Conservation (phyloP, 2,797 vertebrate genomes). For the Etheostoma perlongum region DNA sequence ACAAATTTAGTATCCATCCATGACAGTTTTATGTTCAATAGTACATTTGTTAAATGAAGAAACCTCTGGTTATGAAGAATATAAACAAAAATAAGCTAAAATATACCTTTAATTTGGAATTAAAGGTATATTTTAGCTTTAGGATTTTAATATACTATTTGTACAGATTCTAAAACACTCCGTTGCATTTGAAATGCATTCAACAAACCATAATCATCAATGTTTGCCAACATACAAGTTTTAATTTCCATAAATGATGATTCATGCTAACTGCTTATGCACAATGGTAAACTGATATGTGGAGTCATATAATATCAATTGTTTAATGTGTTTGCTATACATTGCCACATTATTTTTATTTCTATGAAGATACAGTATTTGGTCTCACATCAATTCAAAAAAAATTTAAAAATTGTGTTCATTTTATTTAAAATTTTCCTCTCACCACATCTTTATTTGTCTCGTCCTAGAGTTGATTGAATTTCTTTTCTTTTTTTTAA, state of each 20-base stretch:
- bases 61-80: conserved; percentile 36
- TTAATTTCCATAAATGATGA: background rate
- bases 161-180: conserved; percentile 16
- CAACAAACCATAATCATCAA: background rate
- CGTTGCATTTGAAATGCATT: background rate
- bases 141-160: conserved; percentile 21
- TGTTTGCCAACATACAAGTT: conserved; percentile 5
- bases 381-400: no score
- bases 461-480: background rate
- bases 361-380: background rate
- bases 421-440: background rate
- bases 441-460: background rate
- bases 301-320: background rate
- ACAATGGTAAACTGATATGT: background rate
- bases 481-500: background rate
- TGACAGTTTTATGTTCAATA: conserved; percentile 15
- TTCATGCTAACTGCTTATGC: background rate
- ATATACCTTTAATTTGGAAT: background rate
- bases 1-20: background rate
- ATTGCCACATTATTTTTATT: background rate
- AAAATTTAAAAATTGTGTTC: no score
- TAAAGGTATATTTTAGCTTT: conserved; percentile 19
- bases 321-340: background rate
- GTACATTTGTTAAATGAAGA: conserved; percentile 14
- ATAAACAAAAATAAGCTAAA: no score